phyloP scores from a whole-genome alignment of 2,888 invertebrate species.

The Gastracanthus pulcherrimus region DNA sequence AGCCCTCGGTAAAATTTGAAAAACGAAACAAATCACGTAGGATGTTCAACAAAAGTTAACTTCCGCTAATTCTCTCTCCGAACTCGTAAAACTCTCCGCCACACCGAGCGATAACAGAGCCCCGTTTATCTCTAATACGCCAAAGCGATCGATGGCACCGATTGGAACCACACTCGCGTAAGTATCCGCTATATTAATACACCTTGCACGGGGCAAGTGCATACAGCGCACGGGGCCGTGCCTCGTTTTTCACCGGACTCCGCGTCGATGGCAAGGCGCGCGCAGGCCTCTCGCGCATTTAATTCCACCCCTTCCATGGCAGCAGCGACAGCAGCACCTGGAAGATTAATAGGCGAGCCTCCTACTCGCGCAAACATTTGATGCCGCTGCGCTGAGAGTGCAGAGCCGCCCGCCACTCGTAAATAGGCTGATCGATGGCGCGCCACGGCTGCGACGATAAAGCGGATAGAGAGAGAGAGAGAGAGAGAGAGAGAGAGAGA shows the following conservation, averaged over 20 bases:
- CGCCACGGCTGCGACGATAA: neutral
- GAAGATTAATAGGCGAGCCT: slow-evolving; percentile 44
- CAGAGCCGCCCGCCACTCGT: slow-evolving; percentile 25
- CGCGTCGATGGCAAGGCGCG: neutral
- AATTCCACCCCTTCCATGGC: slow-evolving; percentile 29
- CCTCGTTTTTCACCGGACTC: slow-evolving; percentile 46
- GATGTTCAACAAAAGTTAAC: too few relatives aligned
- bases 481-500: too few relatives aligned
- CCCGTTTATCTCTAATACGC: too few relatives aligned
- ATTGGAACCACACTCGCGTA: neutral
- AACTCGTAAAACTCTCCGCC: too few relatives aligned
- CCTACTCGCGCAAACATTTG: slow-evolving; percentile 50
- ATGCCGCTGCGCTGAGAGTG: slow-evolving; percentile 30
- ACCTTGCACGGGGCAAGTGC: too few relatives aligned
- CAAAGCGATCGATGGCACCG: too few relatives aligned
- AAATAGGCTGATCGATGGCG: slow-evolving; percentile 55
- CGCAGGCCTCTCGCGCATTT: slow-evolving; percentile 15
- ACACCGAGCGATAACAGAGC: too few relatives aligned
- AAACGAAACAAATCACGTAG: too few relatives aligned
- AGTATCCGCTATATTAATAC: too few relatives aligned
- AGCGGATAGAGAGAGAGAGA: too few relatives aligned
- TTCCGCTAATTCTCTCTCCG: too few relatives aligned
- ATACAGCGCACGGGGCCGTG: neutral
- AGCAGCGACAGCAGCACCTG: slow-evolving; percentile 12
- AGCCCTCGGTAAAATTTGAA: too few relatives aligned